phyloP scores from a whole-genome alignment of 2,113 vertebrate genomes.

The Pterophyllum scalare region DNA sequence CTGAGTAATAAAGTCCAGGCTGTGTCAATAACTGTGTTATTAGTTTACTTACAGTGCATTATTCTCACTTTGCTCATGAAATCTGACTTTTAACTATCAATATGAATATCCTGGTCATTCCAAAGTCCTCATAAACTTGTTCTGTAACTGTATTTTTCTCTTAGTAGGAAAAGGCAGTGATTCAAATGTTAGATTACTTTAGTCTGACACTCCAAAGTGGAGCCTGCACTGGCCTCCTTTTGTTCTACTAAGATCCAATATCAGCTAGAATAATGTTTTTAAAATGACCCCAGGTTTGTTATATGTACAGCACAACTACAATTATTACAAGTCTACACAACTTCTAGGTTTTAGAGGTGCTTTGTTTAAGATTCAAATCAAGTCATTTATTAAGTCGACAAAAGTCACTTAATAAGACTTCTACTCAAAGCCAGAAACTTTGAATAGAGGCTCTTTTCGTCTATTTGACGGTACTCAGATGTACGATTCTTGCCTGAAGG shows the following conservation, averaged over 20 bases:
- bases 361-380: no score
- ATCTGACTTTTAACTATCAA: not conserved
- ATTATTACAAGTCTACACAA: not conserved
- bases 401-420: not conserved
- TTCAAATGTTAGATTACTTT: not conserved
- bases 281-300: not conserved
- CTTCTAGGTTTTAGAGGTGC: no score
- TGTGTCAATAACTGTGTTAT: not conserved
- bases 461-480: not conserved
- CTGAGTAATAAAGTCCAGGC: no score
- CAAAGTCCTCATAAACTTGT: not conserved
- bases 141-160: not conserved
- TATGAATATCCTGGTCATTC: not conserved
- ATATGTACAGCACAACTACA: not conserved
- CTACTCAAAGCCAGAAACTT: not conserved
- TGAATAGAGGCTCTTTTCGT: not conserved
- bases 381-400: not conserved
- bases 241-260: not conserved
- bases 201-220: not conserved
- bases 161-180: not conserved
- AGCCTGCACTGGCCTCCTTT: not conserved
- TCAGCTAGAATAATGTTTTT: not conserved
- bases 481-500: not conserved
- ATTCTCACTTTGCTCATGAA: no score
- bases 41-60: not conserved